Base-by-base conservation (phyloP, 2,888 invertebrate genomes). In the Cheilosia grossa region DNA sequence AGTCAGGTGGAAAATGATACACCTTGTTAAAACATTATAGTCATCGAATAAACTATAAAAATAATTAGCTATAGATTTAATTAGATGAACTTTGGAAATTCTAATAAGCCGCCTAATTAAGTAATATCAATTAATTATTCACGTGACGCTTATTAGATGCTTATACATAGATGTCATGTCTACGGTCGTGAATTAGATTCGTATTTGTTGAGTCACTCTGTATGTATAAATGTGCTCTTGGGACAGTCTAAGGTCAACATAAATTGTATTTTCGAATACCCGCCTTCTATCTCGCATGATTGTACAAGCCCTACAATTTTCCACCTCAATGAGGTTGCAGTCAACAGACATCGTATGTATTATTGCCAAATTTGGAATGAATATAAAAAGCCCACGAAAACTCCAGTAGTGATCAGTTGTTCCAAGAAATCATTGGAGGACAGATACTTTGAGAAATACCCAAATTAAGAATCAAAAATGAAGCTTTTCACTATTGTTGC, bases 291-390 rank as follows among this genome's bases (percentile, higher is more conserved):
- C 33, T 53, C 40, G 40, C 53, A 40, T 66, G 40, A 40, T 40
- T 37, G 7, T n/a, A 53, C 15, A 15, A 24, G 17, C 66, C 66
- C 66, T 40, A 66, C 37, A 66, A 66, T 66, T 66, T 66, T 66
- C 66, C 66, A 66, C 53, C n/a, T 66, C 51, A 66, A 40, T 13
- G 10, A 37, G 37, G 53, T 17, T 51, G 7, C 10, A 17, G 4
- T 4, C 37, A 21, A 53, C n/a, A 33, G 4, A 13, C 3, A 13
- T 13, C 49, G 13, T n/a, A 10, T 49, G 10, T 51, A 7, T n/a
- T 15, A 15, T 15, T 51, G 21, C 24, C 17, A 51, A 64, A 15
- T 13, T 66, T 27, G 9, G 6, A 15, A n/a, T 33, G 4, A 24
- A 40, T 66, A 66, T 66, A 66, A 66, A 66, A 53, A 37, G 37